Percentiles rank a stretch among this genome's conserved stretches.
phyloP scores from a whole-genome alignment of 1,140 invertebrate genomes.

The Platyura marginata region DNA sequence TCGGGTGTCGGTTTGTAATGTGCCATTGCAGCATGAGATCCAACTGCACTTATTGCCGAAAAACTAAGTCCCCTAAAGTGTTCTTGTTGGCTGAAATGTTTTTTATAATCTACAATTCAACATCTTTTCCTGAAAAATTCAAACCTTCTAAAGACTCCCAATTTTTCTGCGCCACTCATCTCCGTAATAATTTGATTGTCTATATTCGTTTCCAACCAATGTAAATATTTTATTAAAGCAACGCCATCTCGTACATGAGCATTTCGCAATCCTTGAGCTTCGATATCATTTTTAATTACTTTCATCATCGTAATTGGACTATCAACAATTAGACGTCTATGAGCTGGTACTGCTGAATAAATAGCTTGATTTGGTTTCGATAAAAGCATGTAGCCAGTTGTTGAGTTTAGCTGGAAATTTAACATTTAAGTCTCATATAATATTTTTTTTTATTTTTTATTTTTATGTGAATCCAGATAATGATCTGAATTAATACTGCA shows the following conservation, averaged over 20 bases:
- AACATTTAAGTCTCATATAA: not conserved
- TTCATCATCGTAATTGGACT: conserved; percentile 47
- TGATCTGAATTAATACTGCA: too few species aligned
- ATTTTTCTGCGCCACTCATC: conserved; percentile 55
- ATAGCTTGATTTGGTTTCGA: conserved; percentile 42
- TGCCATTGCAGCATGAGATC: conserved; percentile 76
- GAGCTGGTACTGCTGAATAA: conserved; percentile 34
- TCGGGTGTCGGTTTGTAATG: conserved; percentile 60
- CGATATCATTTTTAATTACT: conserved; percentile 69
- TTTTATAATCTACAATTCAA: too few species aligned
- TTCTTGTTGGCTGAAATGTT: conserved; percentile 31
- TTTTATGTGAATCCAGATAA: too few species aligned
- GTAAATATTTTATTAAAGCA: conserved; percentile 71
- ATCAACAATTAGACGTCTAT: conserved; percentile 14
- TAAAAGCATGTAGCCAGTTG: conserved; percentile 16
- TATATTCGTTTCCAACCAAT: conserved; percentile 68
- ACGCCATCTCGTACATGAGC: conserved; percentile 73
- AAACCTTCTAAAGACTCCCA: conserved; percentile 51
- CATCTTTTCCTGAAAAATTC: too few species aligned
- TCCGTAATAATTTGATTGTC: conserved; percentile 51
- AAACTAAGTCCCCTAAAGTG: conserved; percentile 75
- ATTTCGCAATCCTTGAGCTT: conserved; percentile 65
- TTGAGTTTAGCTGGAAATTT: not conserved
- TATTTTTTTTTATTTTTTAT: not conserved
- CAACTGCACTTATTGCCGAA: conserved; percentile 71